phyloP scores from a whole-genome alignment of 1,140 invertebrate species.

The Zaprionus gabonicus region DNA sequence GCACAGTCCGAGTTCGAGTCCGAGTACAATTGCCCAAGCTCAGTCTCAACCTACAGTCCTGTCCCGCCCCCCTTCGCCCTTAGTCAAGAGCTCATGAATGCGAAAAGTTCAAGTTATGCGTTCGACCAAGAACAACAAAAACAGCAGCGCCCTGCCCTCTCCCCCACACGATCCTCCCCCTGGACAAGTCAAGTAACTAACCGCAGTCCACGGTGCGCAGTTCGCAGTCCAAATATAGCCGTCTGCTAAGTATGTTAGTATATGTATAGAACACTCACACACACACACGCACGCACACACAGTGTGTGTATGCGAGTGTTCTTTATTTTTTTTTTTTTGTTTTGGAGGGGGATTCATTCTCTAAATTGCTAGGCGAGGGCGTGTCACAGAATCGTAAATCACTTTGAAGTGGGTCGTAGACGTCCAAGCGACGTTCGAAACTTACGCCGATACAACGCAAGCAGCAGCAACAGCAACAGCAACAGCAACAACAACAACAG shows the following conservation, averaged over 20 bases:
- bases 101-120: conserved; percentile 71
- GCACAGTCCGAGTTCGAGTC: neutral
- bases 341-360: conserved; percentile 56
- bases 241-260: conserved; percentile 32
- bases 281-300: neutral
- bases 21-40: conserved; percentile 10
- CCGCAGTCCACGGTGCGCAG: conserved; percentile 14
- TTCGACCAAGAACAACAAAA: conserved; percentile 55
- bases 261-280: conserved; percentile 8
- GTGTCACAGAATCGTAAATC: conserved; percentile 84
- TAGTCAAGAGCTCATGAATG: conserved; percentile 58
- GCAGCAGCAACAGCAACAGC: conserved; percentile 54
- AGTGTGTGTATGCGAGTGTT: neutral
- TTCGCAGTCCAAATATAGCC: conserved; percentile 8
- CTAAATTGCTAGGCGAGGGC: conserved; percentile 82
- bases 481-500: conserved; percentile 53
- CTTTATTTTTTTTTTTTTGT: conserved; percentile 28
- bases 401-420: conserved; percentile 84
- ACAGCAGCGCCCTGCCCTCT: conserved; percentile 25
- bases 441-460: conserved; percentile 45
- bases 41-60: neutral
- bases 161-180: neutral
- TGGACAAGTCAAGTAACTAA: conserved; percentile 18
- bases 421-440: conserved; percentile 75
- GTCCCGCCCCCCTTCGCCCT: neutral